phyloP scores from a whole-genome alignment of 2,888 invertebrate genomes.

The Tillus elongatus region DNA sequence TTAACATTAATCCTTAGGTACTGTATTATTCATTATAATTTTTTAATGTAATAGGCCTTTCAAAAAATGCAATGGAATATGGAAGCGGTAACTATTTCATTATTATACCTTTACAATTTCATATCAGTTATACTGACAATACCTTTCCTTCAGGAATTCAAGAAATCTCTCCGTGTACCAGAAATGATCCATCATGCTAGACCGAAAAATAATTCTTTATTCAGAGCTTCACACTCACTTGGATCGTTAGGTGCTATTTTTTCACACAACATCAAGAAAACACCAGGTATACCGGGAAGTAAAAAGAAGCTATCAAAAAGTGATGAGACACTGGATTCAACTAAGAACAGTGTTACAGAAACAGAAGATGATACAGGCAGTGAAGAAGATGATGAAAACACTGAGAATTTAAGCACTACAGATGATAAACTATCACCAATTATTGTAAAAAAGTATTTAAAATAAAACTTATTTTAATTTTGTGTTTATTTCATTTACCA shows the following conservation, averaged over 20 bases:
- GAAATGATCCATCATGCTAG: slow-evolving; percentile 40
- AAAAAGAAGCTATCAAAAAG: slow-evolving; percentile 26
- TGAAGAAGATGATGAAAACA: slow-evolving; percentile 17
- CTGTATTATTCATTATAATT: too few relatives aligned
- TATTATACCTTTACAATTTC: too few relatives aligned
- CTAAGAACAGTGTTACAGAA: slow-evolving; percentile 24
- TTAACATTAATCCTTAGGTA: too few relatives aligned
- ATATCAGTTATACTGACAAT: too few relatives aligned
- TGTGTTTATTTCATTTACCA: too few relatives aligned
- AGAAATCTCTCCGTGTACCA: slow-evolving; percentile 50
- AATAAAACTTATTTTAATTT: too few relatives aligned
- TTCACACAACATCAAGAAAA: slow-evolving; percentile 26
- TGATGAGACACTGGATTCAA: slow-evolving; percentile 34
- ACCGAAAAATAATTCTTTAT: slow-evolving; percentile 25
- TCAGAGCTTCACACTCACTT: slow-evolving; percentile 32
- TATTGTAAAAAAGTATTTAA: too few relatives aligned
- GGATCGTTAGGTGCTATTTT: slow-evolving; percentile 35
- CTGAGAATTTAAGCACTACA: neutral
- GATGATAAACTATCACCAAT: too few relatives aligned
- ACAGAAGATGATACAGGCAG: slow-evolving; percentile 19
- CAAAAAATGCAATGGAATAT: too few relatives aligned
- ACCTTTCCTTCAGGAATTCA: slow-evolving; percentile 57
- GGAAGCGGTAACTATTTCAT: too few relatives aligned
- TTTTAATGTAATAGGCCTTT: too few relatives aligned
- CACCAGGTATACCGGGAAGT: slow-evolving; percentile 22